Conservation (phyloP, 2,113 vertebrate genomes). For the Suncus etruscus region DNA sequence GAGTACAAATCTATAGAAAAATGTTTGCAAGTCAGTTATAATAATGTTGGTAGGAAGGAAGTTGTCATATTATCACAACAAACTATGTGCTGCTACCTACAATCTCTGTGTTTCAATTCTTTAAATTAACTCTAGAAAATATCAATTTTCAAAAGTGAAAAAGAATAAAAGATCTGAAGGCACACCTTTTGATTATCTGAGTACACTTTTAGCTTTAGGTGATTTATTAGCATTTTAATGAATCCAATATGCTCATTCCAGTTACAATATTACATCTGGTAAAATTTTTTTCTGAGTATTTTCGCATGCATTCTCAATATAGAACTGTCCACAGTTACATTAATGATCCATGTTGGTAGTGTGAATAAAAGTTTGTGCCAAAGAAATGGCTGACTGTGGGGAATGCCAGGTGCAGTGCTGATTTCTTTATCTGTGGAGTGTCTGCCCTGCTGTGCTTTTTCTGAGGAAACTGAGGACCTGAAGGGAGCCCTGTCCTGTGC, state of each 20-base stretch:
- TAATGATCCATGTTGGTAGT: not conserved
- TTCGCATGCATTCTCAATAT: not conserved
- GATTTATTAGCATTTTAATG: not conserved
- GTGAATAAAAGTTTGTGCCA: not conserved
- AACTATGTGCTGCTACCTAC: no score
- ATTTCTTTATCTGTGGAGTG: no score
- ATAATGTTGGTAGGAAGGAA: no score
- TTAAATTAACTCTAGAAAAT: not conserved
- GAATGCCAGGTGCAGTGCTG: no score
- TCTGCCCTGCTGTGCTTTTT: no score
- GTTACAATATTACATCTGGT: not conserved
- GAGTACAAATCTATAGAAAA: no score
- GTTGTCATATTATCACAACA: no score
- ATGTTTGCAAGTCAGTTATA: no score
- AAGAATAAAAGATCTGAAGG: not conserved
- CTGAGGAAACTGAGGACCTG: no score
- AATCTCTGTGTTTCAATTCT: not conserved
- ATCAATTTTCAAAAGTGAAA: not conserved
- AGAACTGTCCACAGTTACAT: not conserved
- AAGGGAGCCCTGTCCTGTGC: no score
- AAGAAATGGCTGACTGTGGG: no score
- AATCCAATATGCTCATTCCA: not conserved
- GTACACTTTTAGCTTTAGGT: not conserved
- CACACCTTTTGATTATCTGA: no score
- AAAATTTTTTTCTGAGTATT: not conserved